Base-by-base conservation (phyloP, 2,888 invertebrate species). In the Leucophenga maculata region DNA sequence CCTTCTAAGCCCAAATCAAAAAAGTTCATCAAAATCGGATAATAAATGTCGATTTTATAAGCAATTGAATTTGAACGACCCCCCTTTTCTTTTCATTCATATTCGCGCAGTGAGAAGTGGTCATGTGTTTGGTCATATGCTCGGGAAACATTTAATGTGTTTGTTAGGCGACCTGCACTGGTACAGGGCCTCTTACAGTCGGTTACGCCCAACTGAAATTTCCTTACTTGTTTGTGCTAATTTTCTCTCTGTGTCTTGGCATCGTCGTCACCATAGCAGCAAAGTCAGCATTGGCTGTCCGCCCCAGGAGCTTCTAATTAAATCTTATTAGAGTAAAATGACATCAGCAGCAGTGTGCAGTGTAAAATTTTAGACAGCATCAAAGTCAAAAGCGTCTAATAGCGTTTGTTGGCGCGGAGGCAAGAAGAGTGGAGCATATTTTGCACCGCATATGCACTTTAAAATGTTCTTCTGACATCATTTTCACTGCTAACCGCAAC, bases 401-500 rank as follows among this genome's bases (percentile, higher is more conserved):
- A 16, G 14, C 6, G 50, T 11, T 50, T 50, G 50, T 50, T 8
- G 18, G n/a, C n/a, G 16, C 1, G 1, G 16, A 50, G 6, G 50
- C 50, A 50, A 4, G n/a, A 16, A 16, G 50, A n/a, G 16, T 1
- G 50, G 50, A n/a, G 16, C 6, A 18, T 16, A 18, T 50, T n/a
- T 16, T 18, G 18, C 16, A 54, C 54, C 54, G 54, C 54, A 54
- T 26, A 26, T 54, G 54, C 54, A 54, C 54, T 54, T 54, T 54
- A 54, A 18, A 54, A 54, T 54, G 4, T 22, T 54, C 20, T 20
- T 20, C 20, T 20, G 22, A 54, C 22, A 54, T 54, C 18, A 54
- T 54, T 20, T 39, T 39, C 11, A 6, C 39, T 6, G 39, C 11
- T 39, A 8, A 8, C 39, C 39, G 39, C 39, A 39, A 8, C 9